Base-by-base conservation (phyloP, 2,888 invertebrate species). In the Conistra vaccinii region DNA sequence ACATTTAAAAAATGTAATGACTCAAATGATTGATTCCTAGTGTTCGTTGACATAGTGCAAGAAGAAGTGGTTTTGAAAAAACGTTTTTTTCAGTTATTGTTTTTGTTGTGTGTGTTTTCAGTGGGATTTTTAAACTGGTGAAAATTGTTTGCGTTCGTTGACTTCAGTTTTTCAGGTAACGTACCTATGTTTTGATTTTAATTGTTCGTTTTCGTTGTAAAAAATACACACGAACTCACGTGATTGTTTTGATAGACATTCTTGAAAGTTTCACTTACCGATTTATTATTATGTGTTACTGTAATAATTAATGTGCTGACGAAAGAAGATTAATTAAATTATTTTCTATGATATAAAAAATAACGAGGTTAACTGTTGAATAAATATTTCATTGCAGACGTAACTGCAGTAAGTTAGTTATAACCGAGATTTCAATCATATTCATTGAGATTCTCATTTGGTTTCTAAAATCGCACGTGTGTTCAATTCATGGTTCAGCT, bases 161-260 rank as follows among this genome's bases (percentile, higher is more conserved):
- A 82, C 91, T 92, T 81, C 88, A 84, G 74, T 80, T 86, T 89
- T 89, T 86, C 89, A 93, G 93, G 93, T 93, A 90, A 78, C 70
- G 42, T 67, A 73, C n/a, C 9, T 45, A 42, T 67, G 17, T 48
- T 61, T 55, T 75, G 26, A 45, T 73, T 26, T 57, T 23, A n/a
- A 62, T 48, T 39, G 5, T 39, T 48, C 17, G 1, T 42, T 45
- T 55, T 26, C 4, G 0, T 20, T 42, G 4, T 17, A 10, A 65
- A 35, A 68, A 32, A 9, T 3, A 26, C 26, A n/a, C 23, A 10
- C 67, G 20, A 29, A 17, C 26, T 17, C 9, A 14, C n/a, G 14
- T 69, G 17, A 53, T 32, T 55, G 14, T 71, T 79, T n/a, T 35
- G 9, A 62, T 23, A n/a, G 9, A 60, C n/a, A 42, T 71, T 26